Base-by-base conservation (phyloP, 2,888 invertebrate genomes). In the Xanthorhoe spadicearia region DNA sequence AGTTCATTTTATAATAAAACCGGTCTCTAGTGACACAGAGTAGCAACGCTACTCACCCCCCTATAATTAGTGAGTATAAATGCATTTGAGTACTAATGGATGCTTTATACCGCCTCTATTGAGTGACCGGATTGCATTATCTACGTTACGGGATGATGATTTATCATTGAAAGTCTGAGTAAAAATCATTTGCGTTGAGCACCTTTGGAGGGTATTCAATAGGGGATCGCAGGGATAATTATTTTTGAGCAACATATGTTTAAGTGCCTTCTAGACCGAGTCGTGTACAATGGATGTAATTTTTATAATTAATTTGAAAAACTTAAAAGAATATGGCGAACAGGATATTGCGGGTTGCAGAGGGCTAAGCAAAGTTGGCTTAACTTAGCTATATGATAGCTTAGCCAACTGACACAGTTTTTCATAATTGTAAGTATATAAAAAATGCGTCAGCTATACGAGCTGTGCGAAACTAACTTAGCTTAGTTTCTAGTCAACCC, bases 21-120 rank as follows among this genome's bases (percentile, higher is more conserved):
- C 0, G 9, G 18, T 55, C 18, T 8, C 5, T 6, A 66, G 66
- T 62, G 55, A 51, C 7, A 48, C 17, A 51, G 48, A 8, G 54
- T 43, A 19, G 38, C 9, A n/a, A 53, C 61, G 50, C 54, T 38
- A 15, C 63, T 57, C 64, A 56, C 61, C 83, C 82, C 83, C 77
- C 81, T 80, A 78, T 87, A 86, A 87, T 86, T 87, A 87, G 68
- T 74, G 78, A 78, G 83, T 83, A 83, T 86, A 84, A 87, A 86
- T 86, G 86, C 86, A 86, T 87, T 86, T 75, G 73, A 76, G 76
- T 72, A 77, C 82, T 86, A 87, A 87, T 87, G 87, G 85, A 82
- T 77, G 75, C 75, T 80, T 81, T 80, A 78, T 81, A 63, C 77
- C 77, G 69, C 78, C 78, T 74, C 68, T 74, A 74, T 72, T 73